Evolutionary conservation across 2,888 invertebrate genomes (phyloP).

Genomic region (Melinaea marsaeus): DNA sequence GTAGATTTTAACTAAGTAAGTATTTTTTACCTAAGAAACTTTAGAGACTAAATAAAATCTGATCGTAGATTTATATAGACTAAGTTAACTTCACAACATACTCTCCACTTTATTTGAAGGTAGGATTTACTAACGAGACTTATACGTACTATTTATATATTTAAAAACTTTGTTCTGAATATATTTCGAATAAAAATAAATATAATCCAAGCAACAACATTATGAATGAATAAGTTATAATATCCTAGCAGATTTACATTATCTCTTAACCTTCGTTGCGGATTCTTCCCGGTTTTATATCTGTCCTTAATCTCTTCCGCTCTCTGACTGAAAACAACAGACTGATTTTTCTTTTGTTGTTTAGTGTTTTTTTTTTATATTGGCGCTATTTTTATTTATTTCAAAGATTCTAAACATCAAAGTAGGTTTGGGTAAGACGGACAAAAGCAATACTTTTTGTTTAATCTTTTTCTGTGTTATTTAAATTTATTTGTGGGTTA

Average conservation of each 20-base stretch:
- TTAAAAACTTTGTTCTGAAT: neutral
- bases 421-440: neutral
- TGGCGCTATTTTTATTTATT: neutral
- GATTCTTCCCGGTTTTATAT: neutral
- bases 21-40: too few species aligned
- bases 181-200: neutral
- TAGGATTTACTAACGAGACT: too few species aligned
- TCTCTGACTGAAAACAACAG: neutral
- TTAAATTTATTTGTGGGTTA: too few species aligned
- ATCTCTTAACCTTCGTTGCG: constrained; percentile 2
- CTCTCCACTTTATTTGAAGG: too few species aligned
- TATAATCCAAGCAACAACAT: neutral
- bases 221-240: neutral
- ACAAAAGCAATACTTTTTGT: too few species aligned
- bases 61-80: too few species aligned
- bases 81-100: too few species aligned
- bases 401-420: neutral
- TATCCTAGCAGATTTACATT: neutral
- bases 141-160: neutral
- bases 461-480: too few species aligned
- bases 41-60: too few species aligned
- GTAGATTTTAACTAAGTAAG: neutral
- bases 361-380: neutral
- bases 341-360: constrained; percentile 1
- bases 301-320: constrained; percentile 10